Evolutionary conservation across 1,140 invertebrate species (phyloP).

Genomic region (Dicyema japonicum): DNA sequence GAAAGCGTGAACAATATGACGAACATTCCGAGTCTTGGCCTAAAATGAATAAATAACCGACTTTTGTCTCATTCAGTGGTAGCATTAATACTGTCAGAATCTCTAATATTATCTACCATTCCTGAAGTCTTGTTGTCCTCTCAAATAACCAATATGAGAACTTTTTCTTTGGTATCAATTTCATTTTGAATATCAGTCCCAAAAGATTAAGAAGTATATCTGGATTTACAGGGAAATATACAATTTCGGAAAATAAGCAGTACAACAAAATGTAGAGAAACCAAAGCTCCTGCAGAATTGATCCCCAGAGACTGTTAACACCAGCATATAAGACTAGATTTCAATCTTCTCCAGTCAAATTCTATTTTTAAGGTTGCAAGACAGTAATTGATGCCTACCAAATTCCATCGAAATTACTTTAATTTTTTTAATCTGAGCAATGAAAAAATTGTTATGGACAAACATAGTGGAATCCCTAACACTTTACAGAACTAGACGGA

Average conservation of each 20-base stretch:
- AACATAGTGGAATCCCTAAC: conserved; percentile 68
- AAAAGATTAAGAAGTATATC: conserved; percentile 92
- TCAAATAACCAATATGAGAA: conserved; percentile 49
- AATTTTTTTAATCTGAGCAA: conserved; percentile 46
- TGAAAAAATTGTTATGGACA: conserved; percentile 97
- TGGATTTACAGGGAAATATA: conserved; percentile 27
- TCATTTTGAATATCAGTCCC: conserved; percentile 74
- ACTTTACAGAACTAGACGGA: too few species aligned
- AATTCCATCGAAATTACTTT: conserved; percentile 31
- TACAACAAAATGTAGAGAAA: conserved; percentile 86
- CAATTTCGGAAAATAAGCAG: conserved; percentile 97
- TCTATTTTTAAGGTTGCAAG: conserved; percentile 35
- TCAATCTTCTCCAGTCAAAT: conserved; percentile 96
- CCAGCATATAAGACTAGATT: conserved; percentile 94
- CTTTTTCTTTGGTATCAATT: conserved; percentile 31
- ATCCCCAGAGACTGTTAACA: conserved; percentile 79
- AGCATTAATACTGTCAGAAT: neutral
- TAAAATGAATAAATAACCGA: neutral
- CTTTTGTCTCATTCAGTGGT: neutral
- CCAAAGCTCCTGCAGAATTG: conserved; percentile 41
- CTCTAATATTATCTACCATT: conserved; percentile 1
- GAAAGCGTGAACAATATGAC: neutral
- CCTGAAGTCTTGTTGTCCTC: conserved; percentile 3
- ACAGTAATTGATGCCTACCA: conserved; percentile 29
- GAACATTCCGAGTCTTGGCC: neutral